These are phyloP conservation scores for Rhagium mordax DNA, from an alignment of 2,888 invertebrate genomes.

Conservation along the genomic window DNA sequence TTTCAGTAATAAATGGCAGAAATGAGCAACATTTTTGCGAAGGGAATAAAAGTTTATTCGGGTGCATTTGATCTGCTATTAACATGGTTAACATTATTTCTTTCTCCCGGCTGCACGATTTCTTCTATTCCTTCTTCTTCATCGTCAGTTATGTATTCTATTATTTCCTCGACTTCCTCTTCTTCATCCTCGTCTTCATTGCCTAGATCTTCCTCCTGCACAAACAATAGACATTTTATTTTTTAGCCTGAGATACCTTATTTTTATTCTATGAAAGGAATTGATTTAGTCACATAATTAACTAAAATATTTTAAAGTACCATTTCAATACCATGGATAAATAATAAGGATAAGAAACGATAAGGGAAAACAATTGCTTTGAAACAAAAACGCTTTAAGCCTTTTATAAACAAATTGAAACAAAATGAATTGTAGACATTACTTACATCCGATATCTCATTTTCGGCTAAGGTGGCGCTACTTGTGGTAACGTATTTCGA, in stretches of 20 bases:
- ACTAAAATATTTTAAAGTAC: too few species aligned
- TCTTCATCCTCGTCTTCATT: conserved; percentile 45
- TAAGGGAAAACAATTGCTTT: too few species aligned
- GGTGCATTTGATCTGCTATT: conserved; percentile 6
- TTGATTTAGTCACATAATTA: too few species aligned
- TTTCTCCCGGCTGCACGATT: conserved; percentile 19
- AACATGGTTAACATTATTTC: conserved; percentile 21
- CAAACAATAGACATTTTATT: too few species aligned
- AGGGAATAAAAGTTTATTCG: neutral
- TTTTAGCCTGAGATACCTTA: too few species aligned
- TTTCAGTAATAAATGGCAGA: neutral
- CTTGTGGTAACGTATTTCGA: conserved; percentile 75
- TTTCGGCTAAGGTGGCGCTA: conserved; percentile 70
- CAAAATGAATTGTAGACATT: too few species aligned
- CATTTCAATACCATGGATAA: too few species aligned
- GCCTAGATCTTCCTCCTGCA: conserved; percentile 40
- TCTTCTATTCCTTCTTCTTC: conserved; percentile 53
- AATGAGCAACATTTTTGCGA: conserved; percentile 9
- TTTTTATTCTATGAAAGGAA: too few species aligned
- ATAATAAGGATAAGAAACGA: too few species aligned
- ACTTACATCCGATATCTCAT: conserved; percentile 61
- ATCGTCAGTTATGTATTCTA: conserved; percentile 52
- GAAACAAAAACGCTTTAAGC: too few species aligned
- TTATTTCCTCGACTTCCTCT: conserved; percentile 52
- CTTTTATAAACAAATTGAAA: too few species aligned